Percentiles rank a stretch among this genome's conserved stretches.
Conservation (phyloP, 2,888 invertebrate genomes). For the Anthophora plumipes region DNA sequence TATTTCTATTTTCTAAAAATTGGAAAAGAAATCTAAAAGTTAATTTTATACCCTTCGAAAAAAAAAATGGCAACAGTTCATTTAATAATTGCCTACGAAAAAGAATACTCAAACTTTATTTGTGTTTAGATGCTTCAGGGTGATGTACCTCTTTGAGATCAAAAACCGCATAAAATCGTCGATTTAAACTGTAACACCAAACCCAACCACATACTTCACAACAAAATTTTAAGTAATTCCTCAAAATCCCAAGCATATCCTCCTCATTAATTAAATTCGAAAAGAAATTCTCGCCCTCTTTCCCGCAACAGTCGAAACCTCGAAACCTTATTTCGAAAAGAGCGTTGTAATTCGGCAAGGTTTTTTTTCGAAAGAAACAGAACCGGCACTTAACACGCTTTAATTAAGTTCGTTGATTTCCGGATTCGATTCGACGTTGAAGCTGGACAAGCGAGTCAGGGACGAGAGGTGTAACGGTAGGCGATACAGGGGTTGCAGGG, state of each 20-base stretch:
- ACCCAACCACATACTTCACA: not conserved
- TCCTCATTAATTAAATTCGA: too few relatives aligned
- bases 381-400: conserved; percentile 56
- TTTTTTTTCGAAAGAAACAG: conserved; percentile 48
- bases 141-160: too few relatives aligned
- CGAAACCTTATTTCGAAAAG: not conserved
- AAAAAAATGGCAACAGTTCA: too few relatives aligned
- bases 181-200: too few relatives aligned
- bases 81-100: too few relatives aligned
- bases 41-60: too few relatives aligned
- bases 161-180: too few relatives aligned
- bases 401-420: conserved; percentile 69
- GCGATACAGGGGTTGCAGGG: conserved; percentile 57
- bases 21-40: too few relatives aligned
- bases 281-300: not conserved
- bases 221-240: not conserved
- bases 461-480: conserved; percentile 30
- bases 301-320: not conserved
- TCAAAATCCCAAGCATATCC: not conserved
- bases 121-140: too few relatives aligned
- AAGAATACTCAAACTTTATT: too few relatives aligned
- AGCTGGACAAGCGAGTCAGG: conserved; percentile 25
- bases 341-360: not conserved
- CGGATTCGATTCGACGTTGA: conserved; percentile 63
- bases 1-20: too few relatives aligned